Conservation (phyloP, 2,888 invertebrate species). For the Drosophila anomalipes region DNA sequence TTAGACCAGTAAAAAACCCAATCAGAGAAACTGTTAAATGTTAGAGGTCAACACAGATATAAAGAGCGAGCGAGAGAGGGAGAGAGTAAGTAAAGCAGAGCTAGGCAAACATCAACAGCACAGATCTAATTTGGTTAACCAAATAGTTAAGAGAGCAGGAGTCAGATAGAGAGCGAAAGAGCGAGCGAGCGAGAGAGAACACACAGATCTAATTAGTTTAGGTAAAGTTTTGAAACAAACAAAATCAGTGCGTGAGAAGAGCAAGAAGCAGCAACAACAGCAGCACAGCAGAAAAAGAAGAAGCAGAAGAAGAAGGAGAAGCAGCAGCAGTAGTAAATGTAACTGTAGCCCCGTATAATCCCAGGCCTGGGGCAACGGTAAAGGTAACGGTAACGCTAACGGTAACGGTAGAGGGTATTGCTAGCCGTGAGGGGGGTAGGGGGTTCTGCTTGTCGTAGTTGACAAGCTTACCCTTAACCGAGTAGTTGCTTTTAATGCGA, state of each 20-base stretch:
- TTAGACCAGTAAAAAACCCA: not conserved
- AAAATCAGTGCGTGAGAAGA: not conserved
- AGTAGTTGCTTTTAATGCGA: constrained; percentile 77
- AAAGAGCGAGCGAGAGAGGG: not conserved
- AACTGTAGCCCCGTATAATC: constrained; percentile 39
- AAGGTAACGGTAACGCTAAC: constrained; percentile 5
- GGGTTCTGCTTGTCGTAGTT: constrained; percentile 30
- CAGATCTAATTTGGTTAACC: not conserved
- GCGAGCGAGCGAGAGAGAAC: not conserved
- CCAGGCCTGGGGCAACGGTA: constrained; percentile 35
- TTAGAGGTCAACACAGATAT: not conserved
- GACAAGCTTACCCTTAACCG: constrained; percentile 72
- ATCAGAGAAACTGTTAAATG: not conserved
- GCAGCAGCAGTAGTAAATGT: constrained; percentile 28
- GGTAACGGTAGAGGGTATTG: not conserved
- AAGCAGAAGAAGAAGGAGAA: not conserved
- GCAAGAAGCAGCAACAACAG: not conserved
- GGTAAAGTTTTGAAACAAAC: not conserved
- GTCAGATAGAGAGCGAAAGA: not conserved
- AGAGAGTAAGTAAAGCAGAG: not conserved
- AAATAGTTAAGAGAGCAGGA: not conserved
- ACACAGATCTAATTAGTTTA: not conserved
- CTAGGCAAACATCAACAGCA: not conserved
- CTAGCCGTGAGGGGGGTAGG: constrained; percentile 5
- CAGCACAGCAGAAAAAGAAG: not conserved